phyloP scores from a whole-genome alignment of 2,888 invertebrate genomes.

The Habroteleia sp. region DNA sequence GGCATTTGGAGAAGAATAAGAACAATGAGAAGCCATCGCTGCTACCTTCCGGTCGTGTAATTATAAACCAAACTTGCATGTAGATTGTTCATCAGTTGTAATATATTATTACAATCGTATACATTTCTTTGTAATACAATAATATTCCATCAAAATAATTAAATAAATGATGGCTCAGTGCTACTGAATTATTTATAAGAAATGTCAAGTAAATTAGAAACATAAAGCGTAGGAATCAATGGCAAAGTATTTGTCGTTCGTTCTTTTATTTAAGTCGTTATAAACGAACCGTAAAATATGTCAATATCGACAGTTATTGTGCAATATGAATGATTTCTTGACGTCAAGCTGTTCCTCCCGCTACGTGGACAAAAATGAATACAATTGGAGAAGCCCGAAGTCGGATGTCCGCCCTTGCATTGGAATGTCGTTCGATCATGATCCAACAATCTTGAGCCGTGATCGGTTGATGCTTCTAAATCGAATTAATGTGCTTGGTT shows the following conservation, averaged over 20 bases:
- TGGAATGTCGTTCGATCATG: slow-evolving; percentile 62
- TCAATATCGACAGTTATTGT: slow-evolving; percentile 12
- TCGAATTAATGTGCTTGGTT: slow-evolving; percentile 60
- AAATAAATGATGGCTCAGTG: too few species aligned
- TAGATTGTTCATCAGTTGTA: slow-evolving; percentile 12
- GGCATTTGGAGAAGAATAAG: slow-evolving; percentile 58
- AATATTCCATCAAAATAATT: too few species aligned
- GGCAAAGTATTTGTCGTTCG: not conserved
- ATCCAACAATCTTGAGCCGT: slow-evolving; percentile 48
- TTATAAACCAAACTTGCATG: slow-evolving; percentile 38
- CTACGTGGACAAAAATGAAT: slow-evolving; percentile 25
- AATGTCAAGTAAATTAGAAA: not conserved
- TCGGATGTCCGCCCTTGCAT: slow-evolving; percentile 53
- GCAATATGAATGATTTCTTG: slow-evolving; percentile 21
- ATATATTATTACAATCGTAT: too few species aligned
- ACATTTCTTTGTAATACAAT: too few species aligned
- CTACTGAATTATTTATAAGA: too few species aligned
- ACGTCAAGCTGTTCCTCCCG: slow-evolving; percentile 6
- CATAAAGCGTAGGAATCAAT: too few species aligned
- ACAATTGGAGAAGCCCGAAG: slow-evolving; percentile 47
- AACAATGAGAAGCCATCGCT: slow-evolving; percentile 53
- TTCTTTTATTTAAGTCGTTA: slow-evolving; percentile 9
- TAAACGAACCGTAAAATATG: slow-evolving; percentile 23
- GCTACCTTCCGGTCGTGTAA: slow-evolving; percentile 41
- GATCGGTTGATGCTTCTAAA: slow-evolving; percentile 59